Evolutionary conservation across 2,113 vertebrate genomes (phyloP), one percentile per base, ranked within the genome.

Genomic region (Eira barbara): DNA sequence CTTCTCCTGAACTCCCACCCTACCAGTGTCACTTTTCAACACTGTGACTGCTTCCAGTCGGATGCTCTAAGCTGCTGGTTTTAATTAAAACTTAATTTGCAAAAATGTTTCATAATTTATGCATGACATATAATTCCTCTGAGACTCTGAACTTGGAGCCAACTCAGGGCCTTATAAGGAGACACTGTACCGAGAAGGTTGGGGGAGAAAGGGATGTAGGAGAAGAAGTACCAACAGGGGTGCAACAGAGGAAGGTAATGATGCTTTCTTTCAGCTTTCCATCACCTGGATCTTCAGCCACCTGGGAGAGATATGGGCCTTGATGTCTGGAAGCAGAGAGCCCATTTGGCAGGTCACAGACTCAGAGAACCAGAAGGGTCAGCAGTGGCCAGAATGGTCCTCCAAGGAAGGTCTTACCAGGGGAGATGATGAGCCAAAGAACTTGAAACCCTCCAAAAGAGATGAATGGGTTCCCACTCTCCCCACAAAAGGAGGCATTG

Each of bases 51-150:
- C 96, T 95, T 98, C 95, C 97, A 97, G 95, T 98, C 97, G 94
- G 89, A 98, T 97, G 80, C 74, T 94, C 74, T 93, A 79, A 90
- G 34, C 90, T 92, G 94, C 95, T 98, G 98, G 96, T 97, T 98
- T 97, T 98, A 98, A 98, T 98, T 98, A 98, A 98, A 98, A 98
- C 93, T 97, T 98, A 98, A 98, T 98, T 97, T 98, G 94, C 85
- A 94, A 97, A 98, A 97, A 96, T 93, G 96, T 97, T 97, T 97
- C 97, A 98, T 98, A 97, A 98, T 98, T 98, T 98, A 98, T 96
- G 97, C 89, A 97, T 92, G 97, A 97, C 94, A 94, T 92, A 74
- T 67, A 96, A 97, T 89, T 97, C 98, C 95, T 97, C 96, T 81
- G 97, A 98, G 97, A 97, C 94, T 71, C 86, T 92, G 93, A 95